A percentile compares a stretch with the other conserved stretches of the same genome.
These are phyloP conservation scores for Sandelia bainsii DNA, from an alignment of 2,797 vertebrate species.

Conservation along the genomic window DNA sequence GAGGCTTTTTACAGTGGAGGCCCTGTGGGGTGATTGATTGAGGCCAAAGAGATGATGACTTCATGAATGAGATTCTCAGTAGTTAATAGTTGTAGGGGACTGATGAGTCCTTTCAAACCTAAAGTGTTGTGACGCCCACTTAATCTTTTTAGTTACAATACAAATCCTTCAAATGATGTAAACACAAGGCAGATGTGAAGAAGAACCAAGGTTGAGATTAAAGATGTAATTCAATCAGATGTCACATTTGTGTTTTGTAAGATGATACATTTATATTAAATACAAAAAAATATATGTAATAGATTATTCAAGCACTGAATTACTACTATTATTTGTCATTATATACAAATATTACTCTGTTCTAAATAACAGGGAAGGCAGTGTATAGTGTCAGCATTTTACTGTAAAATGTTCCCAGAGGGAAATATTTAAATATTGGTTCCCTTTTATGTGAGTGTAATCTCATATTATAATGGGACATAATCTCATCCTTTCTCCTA, in stretches of 20 bases:
- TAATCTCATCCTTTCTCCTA: conserved; percentile 2
- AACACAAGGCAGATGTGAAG: conserved; percentile 48
- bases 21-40: conserved; percentile 62
- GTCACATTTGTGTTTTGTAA: conserved; percentile 22
- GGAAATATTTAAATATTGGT: conserved; percentile 9
- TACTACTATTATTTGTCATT: background rate
- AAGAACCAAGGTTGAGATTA: conserved; percentile 6
- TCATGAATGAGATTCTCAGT: conserved; percentile 62
- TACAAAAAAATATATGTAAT: background rate
- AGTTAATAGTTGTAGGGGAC: conserved; percentile 56
- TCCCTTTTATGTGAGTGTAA: conserved; percentile 3
- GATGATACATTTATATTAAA: conserved; percentile 4
- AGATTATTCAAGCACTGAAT: conserved; percentile 11
- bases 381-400: background rate
- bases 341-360: background rate
- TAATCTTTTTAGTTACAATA: conserved; percentile 73
- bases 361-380: background rate
- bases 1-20: conserved; percentile 68
- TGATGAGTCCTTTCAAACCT: conserved; percentile 62
- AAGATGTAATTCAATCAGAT: conserved; percentile 20
- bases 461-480: conserved; percentile 5
- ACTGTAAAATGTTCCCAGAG: background rate
- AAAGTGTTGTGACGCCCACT: conserved; percentile 62
- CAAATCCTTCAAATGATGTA: conserved; percentile 67
- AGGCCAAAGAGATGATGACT: conserved; percentile 68